These are phyloP conservation scores for Lithobates pipiens DNA, from an alignment of 2,797 vertebrate genomes.

Conservation along the genomic window DNA sequence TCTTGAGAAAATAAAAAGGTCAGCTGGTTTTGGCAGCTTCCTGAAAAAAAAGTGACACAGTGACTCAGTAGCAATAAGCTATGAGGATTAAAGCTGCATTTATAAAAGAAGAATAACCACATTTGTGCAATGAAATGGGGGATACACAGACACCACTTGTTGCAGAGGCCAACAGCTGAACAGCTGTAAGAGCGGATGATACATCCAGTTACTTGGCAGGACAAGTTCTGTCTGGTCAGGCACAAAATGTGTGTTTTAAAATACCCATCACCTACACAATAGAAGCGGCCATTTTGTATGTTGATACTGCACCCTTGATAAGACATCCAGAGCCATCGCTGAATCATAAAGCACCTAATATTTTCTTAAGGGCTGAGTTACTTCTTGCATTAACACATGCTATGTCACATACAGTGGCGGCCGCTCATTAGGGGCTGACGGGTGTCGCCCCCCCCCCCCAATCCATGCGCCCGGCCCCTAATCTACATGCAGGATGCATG, in stretches of 20 bases:
- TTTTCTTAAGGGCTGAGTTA: no score
- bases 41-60: not conserved
- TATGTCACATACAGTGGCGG: no score
- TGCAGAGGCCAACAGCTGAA: constrained; percentile 23
- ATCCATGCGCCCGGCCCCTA: no score
- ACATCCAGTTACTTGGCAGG: constrained; percentile 9
- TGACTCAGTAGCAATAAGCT: not conserved
- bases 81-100: not conserved
- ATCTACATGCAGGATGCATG: no score
- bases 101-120: constrained; percentile 1
- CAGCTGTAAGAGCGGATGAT: constrained; percentile 9
- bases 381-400: no score
- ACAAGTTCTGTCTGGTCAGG: not conserved
- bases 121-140: constrained; percentile 18
- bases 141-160: constrained; percentile 11
- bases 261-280: not conserved
- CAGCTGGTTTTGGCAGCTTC: constrained; percentile 3
- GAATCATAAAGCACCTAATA: no score
- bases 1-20: not conserved
- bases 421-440: no score
- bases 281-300: not conserved
- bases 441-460: no score
- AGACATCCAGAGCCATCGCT: no score
- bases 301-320: no score
- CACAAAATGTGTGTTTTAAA: not conserved